phyloP scores from a whole-genome alignment of 37 sponge, comb jelly and placozoan species.

The Chondrilla cf. caribensis region DNA sequence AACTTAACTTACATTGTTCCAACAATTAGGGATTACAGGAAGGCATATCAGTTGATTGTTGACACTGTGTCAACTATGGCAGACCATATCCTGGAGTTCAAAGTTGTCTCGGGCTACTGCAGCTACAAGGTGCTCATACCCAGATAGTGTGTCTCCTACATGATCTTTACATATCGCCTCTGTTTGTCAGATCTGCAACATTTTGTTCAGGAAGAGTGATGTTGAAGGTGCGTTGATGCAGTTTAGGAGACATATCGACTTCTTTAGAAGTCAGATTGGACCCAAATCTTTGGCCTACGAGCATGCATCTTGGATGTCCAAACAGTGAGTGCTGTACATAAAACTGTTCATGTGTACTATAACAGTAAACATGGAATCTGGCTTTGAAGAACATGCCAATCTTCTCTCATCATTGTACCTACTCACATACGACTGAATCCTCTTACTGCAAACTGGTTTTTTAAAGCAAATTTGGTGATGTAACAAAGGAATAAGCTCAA shows the following conservation, averaged over 20 bases:
- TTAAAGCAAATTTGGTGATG: too few relatives aligned
- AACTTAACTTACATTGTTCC: too few relatives aligned
- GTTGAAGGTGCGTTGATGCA: slow-evolving; percentile 69
- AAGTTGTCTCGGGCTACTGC: slow-evolving; percentile 80
- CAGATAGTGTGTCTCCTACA: neutral
- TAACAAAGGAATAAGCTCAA: too few relatives aligned
- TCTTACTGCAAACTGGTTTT: too few relatives aligned
- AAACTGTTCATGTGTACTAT: too few relatives aligned
- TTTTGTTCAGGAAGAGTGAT: slow-evolving; percentile 64
- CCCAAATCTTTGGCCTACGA: slow-evolving; percentile 68
- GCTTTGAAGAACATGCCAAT: too few relatives aligned
- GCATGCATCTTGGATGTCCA: slow-evolving; percentile 82
- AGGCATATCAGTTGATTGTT: slow-evolving; percentile 1
- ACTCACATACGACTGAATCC: too few relatives aligned
- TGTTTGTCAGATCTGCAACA: slow-evolving; percentile 74
- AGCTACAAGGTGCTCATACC: slow-evolving; percentile 74
- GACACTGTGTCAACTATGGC: neutral
- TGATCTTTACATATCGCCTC: neutral
- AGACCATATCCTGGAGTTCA: slow-evolving; percentile 75
- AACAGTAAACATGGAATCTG: neutral
- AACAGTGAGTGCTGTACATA: slow-evolving; percentile 48
- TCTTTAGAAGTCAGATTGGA: slow-evolving; percentile 58
- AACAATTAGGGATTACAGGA: slow-evolving; percentile 14
- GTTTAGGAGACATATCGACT: slow-evolving; percentile 77
- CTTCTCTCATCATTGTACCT: too few relatives aligned